Evolutionary conservation across 2,797 vertebrate species (phyloP).

Genomic region (Rhynchonycteris naso): DNA sequence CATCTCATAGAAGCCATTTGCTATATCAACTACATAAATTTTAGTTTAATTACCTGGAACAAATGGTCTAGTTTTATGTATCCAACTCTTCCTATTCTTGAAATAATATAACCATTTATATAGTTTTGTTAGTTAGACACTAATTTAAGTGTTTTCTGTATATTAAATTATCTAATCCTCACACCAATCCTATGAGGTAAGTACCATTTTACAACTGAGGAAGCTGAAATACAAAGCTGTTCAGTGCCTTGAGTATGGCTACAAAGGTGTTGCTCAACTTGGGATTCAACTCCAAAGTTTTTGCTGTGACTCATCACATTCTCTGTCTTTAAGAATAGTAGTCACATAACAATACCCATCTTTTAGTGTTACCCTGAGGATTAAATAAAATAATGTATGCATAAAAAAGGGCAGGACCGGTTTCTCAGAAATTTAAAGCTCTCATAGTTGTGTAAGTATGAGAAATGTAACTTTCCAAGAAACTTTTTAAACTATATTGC

Average conservation of each 20-base stretch:
- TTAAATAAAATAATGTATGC: not conserved
- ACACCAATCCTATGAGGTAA: not conserved
- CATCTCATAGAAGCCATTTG: not conserved
- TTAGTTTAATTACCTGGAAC: slow-evolving; percentile 48
- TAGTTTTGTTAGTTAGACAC: slow-evolving; percentile 36
- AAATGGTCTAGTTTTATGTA: slow-evolving; percentile 57
- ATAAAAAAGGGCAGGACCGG: not conserved
- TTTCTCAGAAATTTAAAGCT: not conserved
- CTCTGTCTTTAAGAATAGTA: not conserved
- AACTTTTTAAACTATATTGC: not conserved
- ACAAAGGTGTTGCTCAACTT: not conserved
- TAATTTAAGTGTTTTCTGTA: slow-evolving; percentile 38
- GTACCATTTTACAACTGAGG: not conserved
- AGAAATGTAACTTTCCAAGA: not conserved
- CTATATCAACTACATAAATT: slow-evolving; percentile 38
- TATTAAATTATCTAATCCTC: slow-evolving; percentile 35
- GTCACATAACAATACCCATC: not conserved
- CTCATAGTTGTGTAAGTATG: not conserved
- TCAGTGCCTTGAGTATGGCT: not conserved
- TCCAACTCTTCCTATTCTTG: slow-evolving; percentile 25
- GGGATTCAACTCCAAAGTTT: not conserved
- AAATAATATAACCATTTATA: slow-evolving; percentile 56
- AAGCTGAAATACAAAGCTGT: not conserved
- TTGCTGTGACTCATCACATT: not conserved
- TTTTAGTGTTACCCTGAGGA: not conserved